Evolutionary conservation across 2,113 vertebrate species (phyloP).

Genomic region (Tachuris rubrigastra): DNA sequence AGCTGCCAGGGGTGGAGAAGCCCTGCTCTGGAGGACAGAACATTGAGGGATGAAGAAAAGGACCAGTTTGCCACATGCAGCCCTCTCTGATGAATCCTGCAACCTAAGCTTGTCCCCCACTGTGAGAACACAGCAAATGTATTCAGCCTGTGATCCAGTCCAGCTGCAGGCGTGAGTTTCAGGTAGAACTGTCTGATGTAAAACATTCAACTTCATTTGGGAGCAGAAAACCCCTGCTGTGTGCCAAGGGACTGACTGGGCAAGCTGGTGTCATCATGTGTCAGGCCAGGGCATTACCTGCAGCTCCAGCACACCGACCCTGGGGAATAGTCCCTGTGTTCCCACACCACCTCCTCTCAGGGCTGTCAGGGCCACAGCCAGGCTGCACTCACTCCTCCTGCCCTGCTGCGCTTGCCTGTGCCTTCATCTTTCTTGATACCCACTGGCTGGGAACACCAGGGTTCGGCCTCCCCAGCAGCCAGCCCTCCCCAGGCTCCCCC

Average conservation of each 20-base stretch:
- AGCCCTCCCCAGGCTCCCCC: too few relatives aligned
- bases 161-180: background rate
- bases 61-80: background rate
- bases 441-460: background rate
- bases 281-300: background rate
- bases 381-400: background rate
- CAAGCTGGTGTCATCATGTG: rapidly evolving
- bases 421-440: background rate
- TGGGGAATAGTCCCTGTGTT: rapidly evolving
- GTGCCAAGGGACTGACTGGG: background rate
- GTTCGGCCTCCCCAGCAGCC: rapidly evolving
- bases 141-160: background rate
- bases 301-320: background rate
- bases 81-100: background rate
- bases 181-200: background rate
- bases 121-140: background rate
- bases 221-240: background rate
- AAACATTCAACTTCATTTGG: background rate
- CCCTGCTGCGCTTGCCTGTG: background rate
- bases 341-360: background rate
- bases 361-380: background rate
- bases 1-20: background rate
- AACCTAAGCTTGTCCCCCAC: background rate
- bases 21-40: background rate
- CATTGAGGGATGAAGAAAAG: background rate